Evolutionary conservation across 2,888 invertebrate genomes (phyloP).

Genomic region (Melitaea athalia): DNA sequence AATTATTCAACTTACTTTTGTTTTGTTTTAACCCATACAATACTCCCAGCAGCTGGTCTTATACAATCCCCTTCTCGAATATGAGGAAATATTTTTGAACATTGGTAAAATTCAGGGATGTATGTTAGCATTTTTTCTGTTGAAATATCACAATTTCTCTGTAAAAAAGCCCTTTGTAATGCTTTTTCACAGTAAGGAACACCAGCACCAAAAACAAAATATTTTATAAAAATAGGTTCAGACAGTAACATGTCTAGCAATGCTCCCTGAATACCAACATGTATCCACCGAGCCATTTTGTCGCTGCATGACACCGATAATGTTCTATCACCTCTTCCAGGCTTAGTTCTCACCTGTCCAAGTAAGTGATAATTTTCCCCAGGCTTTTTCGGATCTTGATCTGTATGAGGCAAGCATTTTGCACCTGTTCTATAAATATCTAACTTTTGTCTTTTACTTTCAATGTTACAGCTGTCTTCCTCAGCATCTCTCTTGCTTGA

Average conservation of each 20-base stretch:
- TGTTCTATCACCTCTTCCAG: conserved; percentile 94
- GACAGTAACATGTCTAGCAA: conserved; percentile 86
- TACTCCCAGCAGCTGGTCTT: conserved; percentile 63
- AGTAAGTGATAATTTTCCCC: conserved; percentile 85
- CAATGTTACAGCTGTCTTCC: conserved; percentile 45
- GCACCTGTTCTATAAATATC: conserved; percentile 92
- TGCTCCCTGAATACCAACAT: conserved; percentile 92
- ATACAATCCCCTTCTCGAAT: conserved; percentile 47
- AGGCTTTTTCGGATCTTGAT: conserved; percentile 81
- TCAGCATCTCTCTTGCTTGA: conserved; percentile 51
- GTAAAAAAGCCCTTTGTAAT: conserved; percentile 79
- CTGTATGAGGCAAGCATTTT: conserved; percentile 84
- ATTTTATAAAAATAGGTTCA: conserved; percentile 85
- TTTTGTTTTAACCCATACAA: conserved; percentile 61
- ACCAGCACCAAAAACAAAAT: conserved; percentile 87
- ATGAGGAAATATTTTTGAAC: conserved; percentile 52
- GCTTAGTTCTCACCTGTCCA: conserved; percentile 91
- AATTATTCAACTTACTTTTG: conserved; percentile 51
- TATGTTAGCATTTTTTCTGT: conserved; percentile 37
- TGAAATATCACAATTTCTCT: conserved; percentile 50
- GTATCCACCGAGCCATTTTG: conserved; percentile 94
- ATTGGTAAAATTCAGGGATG: conserved; percentile 56
- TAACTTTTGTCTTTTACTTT: conserved; percentile 48
- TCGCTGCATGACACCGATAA: conserved; percentile 96
- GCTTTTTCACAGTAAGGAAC: conserved; percentile 84